Base-by-base conservation (phyloP, 2,888 invertebrate species). In the Pachymerium ferrugineum region DNA sequence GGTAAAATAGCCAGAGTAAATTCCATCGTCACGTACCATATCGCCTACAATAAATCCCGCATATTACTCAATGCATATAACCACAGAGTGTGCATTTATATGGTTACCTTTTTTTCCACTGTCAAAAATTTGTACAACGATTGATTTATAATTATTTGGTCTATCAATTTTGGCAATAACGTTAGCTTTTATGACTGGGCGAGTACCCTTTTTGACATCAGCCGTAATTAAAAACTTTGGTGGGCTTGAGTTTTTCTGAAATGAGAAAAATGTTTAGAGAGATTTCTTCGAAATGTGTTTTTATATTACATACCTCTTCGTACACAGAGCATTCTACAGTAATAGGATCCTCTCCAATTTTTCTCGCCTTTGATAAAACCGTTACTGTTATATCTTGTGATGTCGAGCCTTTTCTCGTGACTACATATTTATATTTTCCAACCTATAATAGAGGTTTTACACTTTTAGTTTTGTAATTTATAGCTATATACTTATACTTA, bases 181-280 rank as follows among this genome's bases (percentile, higher is more conserved):
- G 74, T 78, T 78, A 30, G 80, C 79, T 75, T 79, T 79, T 35
- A 80, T 54, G 2, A 80, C 78, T 8, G 80, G 79, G 25, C 77
- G 75, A 19, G 78, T 77, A 38, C 80, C 80, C 77, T 79, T 78
- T 38, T 76, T 76, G 19, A 80, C 78, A 75, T 79, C 78, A 16
- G 80, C 79, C 72, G 78, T 79, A 6, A 80, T 76, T 29, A 76
- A 73, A 19, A 77, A 68, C 28, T 29, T 68, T 29, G 68, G 68
- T 28, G 29, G 29, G 1, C 14, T 31, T 2, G 6, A 25, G 14
- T 29, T 68, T 14, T 31, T 68, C 68, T 68, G 68, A n/a, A n/a
- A n/a, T n/a, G n/a, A n/a, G n/a, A n/a, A n/a, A n/a, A n/a, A n/a
- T n/a, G n/a, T n/a, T n/a, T n/a, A n/a, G n/a, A n/a, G n/a, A n/a